Conservation (phyloP, 1,140 invertebrate species). For the Leptinotarsa defecta region DNA sequence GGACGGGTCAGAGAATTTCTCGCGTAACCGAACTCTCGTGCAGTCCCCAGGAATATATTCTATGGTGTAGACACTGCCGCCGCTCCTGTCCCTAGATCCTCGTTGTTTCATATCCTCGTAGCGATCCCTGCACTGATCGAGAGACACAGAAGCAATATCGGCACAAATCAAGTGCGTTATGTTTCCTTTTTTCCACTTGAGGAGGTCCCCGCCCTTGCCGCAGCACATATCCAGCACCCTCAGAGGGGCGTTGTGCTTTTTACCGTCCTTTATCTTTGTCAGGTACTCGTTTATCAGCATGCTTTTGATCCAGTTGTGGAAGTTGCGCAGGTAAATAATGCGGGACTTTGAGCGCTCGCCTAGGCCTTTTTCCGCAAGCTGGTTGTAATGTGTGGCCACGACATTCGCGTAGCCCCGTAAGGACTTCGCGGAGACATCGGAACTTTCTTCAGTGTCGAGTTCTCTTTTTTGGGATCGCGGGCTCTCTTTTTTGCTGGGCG, state of each 20-base stretch:
- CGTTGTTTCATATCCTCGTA: conserved; percentile 66
- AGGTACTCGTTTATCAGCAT: conserved; percentile 84
- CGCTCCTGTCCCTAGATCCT: conserved; percentile 54
- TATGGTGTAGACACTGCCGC: conserved; percentile 68
- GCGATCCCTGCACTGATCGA: conserved; percentile 81
- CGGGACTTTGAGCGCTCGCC: conserved; percentile 80
- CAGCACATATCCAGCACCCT: conserved; percentile 77
- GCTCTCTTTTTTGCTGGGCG: background rate
- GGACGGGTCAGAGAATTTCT: conserved; percentile 72
- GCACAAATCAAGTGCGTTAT: conserved; percentile 89
- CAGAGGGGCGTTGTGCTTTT: conserved; percentile 63
- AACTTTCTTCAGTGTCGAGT: conserved; percentile 9
- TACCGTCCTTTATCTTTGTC: conserved; percentile 65
- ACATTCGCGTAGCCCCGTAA: conserved; percentile 59
- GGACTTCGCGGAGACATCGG: background rate
- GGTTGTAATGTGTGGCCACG: conserved; percentile 86
- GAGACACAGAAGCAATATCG: conserved; percentile 91
- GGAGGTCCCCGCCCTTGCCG: conserved; percentile 98
- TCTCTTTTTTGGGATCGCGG: background rate
- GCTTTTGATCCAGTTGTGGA: conserved; percentile 99
- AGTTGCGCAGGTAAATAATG: conserved; percentile 93
- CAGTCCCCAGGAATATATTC: conserved; percentile 93
- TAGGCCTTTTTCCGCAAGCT: conserved; percentile 79
- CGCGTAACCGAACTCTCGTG: conserved; percentile 79
- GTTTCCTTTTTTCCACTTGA: conserved; percentile 88